Evolutionary conservation across 1,140 invertebrate species (phyloP).

Genomic region (Pachypeltis micranthus): DNA sequence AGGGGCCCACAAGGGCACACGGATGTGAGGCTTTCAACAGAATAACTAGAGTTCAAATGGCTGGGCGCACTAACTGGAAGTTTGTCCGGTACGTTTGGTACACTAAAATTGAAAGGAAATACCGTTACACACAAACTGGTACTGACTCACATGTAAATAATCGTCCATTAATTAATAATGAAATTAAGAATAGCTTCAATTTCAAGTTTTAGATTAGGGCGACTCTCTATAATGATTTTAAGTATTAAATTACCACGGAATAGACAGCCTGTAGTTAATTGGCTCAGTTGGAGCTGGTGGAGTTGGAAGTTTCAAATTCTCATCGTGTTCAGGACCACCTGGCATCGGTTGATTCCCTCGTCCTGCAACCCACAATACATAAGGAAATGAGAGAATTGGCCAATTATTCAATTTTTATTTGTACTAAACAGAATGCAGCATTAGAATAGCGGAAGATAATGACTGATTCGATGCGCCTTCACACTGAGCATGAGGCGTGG

Average conservation of each 20-base stretch:
- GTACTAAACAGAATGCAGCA: neutral
- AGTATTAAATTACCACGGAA: constrained; percentile 20
- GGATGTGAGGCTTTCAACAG: constrained; percentile 17
- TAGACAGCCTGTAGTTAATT: constrained; percentile 22
- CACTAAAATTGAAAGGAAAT: constrained; percentile 13
- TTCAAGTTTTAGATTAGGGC: neutral
- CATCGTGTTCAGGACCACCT: neutral
- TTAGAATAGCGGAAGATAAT: too few species aligned
- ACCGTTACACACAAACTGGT: too few species aligned
- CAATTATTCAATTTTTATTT: too few species aligned
- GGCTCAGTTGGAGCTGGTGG: constrained; percentile 25
- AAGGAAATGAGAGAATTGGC: too few species aligned
- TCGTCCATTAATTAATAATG: too few species aligned
- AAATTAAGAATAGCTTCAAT: neutral
- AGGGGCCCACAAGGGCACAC: constrained; percentile 13
- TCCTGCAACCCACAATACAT: too few species aligned
- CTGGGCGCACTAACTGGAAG: neutral
- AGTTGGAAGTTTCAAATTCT: constrained; percentile 28
- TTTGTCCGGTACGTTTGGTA: constrained; percentile 13
- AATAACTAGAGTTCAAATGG: constrained; percentile 8
- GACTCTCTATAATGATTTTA: neutral
- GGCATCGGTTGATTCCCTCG: constrained; percentile 1
- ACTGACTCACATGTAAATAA: too few species aligned
- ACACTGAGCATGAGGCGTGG: too few species aligned
- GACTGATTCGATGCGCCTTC: too few species aligned